Base-by-base conservation (phyloP, 2,797 vertebrate genomes). In the Enteromius radiatus region DNA sequence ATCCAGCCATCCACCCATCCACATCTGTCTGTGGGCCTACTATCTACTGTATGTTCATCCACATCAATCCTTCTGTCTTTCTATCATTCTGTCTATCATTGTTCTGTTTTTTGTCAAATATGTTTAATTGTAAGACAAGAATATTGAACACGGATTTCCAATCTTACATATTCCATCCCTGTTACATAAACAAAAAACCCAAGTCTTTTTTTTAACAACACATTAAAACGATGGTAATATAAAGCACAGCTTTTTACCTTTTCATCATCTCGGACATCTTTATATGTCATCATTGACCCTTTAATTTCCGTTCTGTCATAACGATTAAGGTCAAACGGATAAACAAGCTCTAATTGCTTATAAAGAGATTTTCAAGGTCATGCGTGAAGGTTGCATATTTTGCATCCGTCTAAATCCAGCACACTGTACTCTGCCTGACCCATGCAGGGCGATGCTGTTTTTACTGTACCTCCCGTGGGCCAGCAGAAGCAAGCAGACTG, bases 401-500 rank as follows among this genome's bases (percentile, higher is more conserved):
- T 71, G 64, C 81, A 76, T 82, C 61, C 33, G 67, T 83, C 67
- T 43, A 68, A 84, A 71, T 11, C 63, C 26, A 45, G 71, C 31
- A 45, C 76, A 21, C 61, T 78, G 83, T 67, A 83, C 78, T 83
- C 56, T 77, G 38, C 47, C 68, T 85, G 85, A 88, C 82, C 87
- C 63, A 14, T 70, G 54, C 75, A 33, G 2, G 26, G 54, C 68
- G 73, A 84, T 84, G 77, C 61, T 73, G 75, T 86, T 88, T 74
- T 83, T 82, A 82, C 84, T 63, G 78, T 81, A 64, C 31, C 78
- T 86, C 83, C 78, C 59, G 56, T 94, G 93, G 92, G 93, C 93
- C 94, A 91, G 91, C 91, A 91, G 93, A 95, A 92, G 91, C 91
- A 93, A 91, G 21, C 93, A 94, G 94, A 95, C 95, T 95, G 95